Evolutionary conservation across 1,140 invertebrate species (phyloP).

Genomic region (Sesamia nonagrioides): DNA sequence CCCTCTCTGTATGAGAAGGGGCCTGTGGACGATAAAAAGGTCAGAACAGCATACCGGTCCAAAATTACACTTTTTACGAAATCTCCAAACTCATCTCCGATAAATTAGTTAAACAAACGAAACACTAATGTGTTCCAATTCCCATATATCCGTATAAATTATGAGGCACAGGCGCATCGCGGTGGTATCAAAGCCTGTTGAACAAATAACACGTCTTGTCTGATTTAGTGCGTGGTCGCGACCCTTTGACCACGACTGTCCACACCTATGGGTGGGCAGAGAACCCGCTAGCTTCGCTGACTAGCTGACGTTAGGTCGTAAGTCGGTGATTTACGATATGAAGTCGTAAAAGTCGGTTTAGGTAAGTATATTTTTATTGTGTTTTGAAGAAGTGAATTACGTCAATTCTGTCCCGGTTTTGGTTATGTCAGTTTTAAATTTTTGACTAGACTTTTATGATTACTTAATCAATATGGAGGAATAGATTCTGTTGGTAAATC

Average conservation of each 20-base stretch:
- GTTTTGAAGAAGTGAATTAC: background rate
- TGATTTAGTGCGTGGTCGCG: slow-evolving; percentile 67
- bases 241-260: slow-evolving; percentile 62
- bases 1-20: too few species aligned
- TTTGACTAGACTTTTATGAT: background rate
- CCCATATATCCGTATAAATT: slow-evolving; percentile 44
- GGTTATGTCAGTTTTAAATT: background rate
- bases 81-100: slow-evolving; percentile 7
- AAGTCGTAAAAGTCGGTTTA: slow-evolving; percentile 21
- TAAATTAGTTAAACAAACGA: slow-evolving; percentile 31
- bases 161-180: slow-evolving; percentile 41
- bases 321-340: slow-evolving; percentile 40
- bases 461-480: background rate
- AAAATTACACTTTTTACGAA: background rate
- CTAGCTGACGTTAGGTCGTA: slow-evolving; percentile 32
- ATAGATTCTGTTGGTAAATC: too few species aligned
- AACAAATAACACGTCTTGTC: slow-evolving; percentile 73
- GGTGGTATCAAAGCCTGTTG: slow-evolving; percentile 61
- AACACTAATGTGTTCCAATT: slow-evolving; percentile 29
- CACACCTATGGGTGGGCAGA: slow-evolving; percentile 78
- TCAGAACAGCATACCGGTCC: background rate
- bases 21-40: too few species aligned
- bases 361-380: slow-evolving; percentile 20
- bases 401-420: background rate
- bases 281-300: slow-evolving; percentile 62